phyloP scores from a whole-genome alignment of 1,140 invertebrate species.

The Thaumatotibia leucotreta region DNA sequence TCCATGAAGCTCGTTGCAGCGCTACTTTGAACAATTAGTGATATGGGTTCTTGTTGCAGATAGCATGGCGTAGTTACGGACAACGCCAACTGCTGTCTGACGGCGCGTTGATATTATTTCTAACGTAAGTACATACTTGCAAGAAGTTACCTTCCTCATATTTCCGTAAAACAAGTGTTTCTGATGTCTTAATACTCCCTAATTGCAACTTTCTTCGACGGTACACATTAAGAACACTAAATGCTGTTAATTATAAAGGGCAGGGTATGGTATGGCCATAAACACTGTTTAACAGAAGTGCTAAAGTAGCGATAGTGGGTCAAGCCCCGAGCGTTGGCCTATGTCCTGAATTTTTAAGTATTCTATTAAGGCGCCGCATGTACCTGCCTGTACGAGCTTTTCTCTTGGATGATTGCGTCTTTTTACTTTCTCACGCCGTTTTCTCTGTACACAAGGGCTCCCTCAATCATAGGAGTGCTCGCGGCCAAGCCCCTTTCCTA shows the following conservation, averaged over 20 bases:
- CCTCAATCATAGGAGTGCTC: slow-evolving; percentile 37
- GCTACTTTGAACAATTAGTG: neutral
- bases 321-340: slow-evolving; percentile 31
- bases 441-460: slow-evolving; percentile 31
- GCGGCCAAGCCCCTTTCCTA: slow-evolving; percentile 22
- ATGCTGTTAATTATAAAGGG: neutral
- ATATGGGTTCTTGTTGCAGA: slow-evolving; percentile 43
- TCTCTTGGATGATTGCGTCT: slow-evolving; percentile 65
- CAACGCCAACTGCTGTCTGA: slow-evolving; percentile 36
- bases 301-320: slow-evolving; percentile 40
- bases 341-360: slow-evolving; percentile 69
- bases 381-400: slow-evolving; percentile 43
- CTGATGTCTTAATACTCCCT: slow-evolving; percentile 2
- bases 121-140: slow-evolving; percentile 30
- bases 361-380: slow-evolving; percentile 46
- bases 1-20: neutral
- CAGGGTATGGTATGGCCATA: neutral
- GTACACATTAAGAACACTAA: neutral
- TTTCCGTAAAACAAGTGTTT: neutral
- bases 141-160: neutral
- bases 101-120: slow-evolving; percentile 18
- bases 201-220: neutral
- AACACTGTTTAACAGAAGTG: neutral
- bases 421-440: slow-evolving; percentile 56
- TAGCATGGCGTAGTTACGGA: slow-evolving; percentile 44